Percentiles rank a stretch among this genome's conserved stretches.
Conservation (phyloP, 2,113 vertebrate genomes). For the Phasianus colchicus region DNA sequence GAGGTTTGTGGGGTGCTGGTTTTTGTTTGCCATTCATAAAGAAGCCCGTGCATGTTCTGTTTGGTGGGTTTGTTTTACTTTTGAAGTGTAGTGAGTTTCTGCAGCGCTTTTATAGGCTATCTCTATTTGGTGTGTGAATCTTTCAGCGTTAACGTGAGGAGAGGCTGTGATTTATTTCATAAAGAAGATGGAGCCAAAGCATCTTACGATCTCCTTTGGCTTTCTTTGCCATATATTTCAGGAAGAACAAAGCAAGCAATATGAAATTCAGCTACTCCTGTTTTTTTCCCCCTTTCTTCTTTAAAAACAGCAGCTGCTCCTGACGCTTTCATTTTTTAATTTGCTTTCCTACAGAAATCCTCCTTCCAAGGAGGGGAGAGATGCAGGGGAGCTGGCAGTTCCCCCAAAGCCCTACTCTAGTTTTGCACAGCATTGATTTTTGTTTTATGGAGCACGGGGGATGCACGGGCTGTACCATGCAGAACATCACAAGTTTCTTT, state of each 20-base stretch:
- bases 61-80: neutral
- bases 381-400: neutral
- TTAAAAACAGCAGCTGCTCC: neutral
- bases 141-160: slow-evolving; percentile 23
- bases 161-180: slow-evolving; percentile 45
- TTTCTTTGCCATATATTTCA: slow-evolving; percentile 42
- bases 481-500: neutral
- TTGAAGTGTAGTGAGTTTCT: neutral
- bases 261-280: neutral
- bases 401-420: slow-evolving; percentile 7
- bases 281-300: neutral
- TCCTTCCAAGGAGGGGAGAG: neutral
- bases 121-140: neutral
- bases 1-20: neutral
- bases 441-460: slow-evolving; percentile 13
- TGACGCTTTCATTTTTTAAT: neutral
- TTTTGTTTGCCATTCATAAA: neutral
- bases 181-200: slow-evolving; percentile 33
- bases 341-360: neutral
- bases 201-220: neutral
- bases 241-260: slow-evolving; percentile 47
- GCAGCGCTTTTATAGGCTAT: neutral
- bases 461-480: rapidly evolving
- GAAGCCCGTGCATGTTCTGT: neutral
- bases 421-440: slow-evolving; percentile 3